Evolutionary conservation across 92 coral and sea anemone species (phyloP), one percentile per base, ranked within the genome.

Genomic region (Meandrina meandrites): DNA sequence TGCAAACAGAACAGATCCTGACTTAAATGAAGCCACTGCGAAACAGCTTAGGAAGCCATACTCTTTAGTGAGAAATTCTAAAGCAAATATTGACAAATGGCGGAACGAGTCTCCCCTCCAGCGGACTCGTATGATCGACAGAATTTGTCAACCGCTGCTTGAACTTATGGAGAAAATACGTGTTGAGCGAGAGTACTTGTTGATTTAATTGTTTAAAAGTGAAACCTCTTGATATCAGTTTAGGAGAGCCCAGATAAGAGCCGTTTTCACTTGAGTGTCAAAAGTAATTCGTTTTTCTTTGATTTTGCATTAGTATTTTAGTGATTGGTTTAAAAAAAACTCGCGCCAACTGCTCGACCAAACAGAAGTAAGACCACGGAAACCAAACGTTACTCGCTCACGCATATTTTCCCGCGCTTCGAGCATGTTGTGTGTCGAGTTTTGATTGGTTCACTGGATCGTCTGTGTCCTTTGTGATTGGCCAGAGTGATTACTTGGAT

Each of bases 31-130:
- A 42, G 64, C 50, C 42, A 31, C 19, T 0, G 31, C n/a, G n/a
- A n/a, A 42, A 78, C 37, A 78, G 77, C 47, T 17, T 1, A 77
- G 28, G 11, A 86, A 50, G 8, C 82, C 71, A 0, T 66, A 77
- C 51, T 77, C 89, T 17, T 47, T 79, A 51, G 68, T 78, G 31
- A 86, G 89, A 31, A 24, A 86, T 69, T 86, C 89, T 47, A 42
- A 53, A 14, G 76, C 89, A 56, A 86, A 77, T 54, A 79, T 86
- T 21, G 69, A 69, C 62, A 86, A 86, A 79, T 86, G 89, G 89
- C 60, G 66, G 8, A 31, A 10, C 0, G 83, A 86, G 53, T 86
- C 89, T 5, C 89, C 89, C 1, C 77, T 50, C 17, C 67, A 86
- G 27, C 58, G 89, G 17, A 77, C 34, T 22, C 50, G 51, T 35